Evolutionary conservation across 2,113 vertebrate genomes (phyloP), one percentile per base, ranked within the genome.

Genomic region (Oriolus oriolus): DNA sequence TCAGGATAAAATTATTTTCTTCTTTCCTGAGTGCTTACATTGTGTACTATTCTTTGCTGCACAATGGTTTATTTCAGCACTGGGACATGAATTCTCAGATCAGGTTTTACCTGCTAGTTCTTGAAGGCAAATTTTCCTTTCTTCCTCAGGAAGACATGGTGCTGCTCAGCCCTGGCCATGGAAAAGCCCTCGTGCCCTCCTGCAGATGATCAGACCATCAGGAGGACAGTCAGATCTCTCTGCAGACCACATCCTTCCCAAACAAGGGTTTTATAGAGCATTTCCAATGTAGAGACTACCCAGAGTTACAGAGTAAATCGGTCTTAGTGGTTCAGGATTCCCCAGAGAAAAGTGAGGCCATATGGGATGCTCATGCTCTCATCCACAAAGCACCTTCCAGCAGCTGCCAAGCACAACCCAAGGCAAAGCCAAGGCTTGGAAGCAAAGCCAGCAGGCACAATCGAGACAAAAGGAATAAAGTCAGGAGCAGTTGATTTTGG

Each of bases 1-100:
- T 95, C 94, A 96, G 84, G 95, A 91, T 87, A 93, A 95, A 96
- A 95, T 97, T 90, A 95, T 97, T 96, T 96, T 94, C 89, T 96
- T 95, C 92, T 96, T 96, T 95, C 81, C 82, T 95, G 95, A 95
- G 94, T 94, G 96, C 96, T 96, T 92, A 94, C 68, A 96, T 94
- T 96, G 82, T 96, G 92, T 96, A 96, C 96, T 89, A 93, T 97
- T 96, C 90, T 96, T 86, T 65, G 60, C 85, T 44, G 69, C 95
- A 96, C 96, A 96, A 95, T 96, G 95, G 93, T 96, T 96, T 96
- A 94, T 96, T 96, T 92, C 80, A 96, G 94, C 93, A 69, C 65
- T 60, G 77, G 95, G 86, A 94, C 69, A 53, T 61, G 96, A 96
- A 95, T 97, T 96, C 92, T 95, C 90, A 84, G 84, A 78, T 93